Percentiles rank a stretch among this genome's conserved stretches.
Evolutionary conservation across 2,888 invertebrate genomes (phyloP).

Genomic region (Cheilosia urbana): DNA sequence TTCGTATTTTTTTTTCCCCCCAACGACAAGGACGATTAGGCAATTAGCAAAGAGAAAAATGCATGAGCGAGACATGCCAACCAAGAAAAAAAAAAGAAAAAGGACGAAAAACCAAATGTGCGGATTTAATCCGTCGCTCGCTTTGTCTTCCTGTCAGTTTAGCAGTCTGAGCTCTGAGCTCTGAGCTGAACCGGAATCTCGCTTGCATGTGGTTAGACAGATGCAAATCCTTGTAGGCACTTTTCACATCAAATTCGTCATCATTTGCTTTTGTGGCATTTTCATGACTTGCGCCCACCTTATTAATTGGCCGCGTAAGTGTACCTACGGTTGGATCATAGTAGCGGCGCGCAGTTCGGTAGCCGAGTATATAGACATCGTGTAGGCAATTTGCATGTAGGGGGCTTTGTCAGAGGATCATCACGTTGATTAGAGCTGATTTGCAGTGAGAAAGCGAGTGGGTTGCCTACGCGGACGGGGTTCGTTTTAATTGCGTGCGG

Average conservation of each 20-base stretch:
- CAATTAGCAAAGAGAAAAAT: constrained; percentile 62
- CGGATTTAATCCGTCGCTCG: constrained; percentile 72
- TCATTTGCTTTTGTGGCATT: constrained; percentile 75
- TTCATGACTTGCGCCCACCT: constrained; percentile 75
- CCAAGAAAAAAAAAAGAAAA: constrained; percentile 15
- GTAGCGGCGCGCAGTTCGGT: constrained; percentile 35
- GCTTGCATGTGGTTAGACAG: constrained; percentile 27
- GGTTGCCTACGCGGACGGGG: constrained; percentile 7
- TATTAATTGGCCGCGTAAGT: constrained; percentile 70
- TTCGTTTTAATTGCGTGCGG: constrained; percentile 39
- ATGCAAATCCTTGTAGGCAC: constrained; percentile 72
- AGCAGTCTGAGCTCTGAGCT: constrained; percentile 64
- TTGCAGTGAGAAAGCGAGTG: constrained; percentile 33
- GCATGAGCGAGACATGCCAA: constrained; percentile 13
- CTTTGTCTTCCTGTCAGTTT: constrained; percentile 72
- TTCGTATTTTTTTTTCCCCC: constrained; percentile 7
- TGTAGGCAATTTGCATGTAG: constrained; percentile 73
- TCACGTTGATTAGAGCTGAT: constrained; percentile 74
- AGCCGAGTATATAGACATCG: constrained; percentile 39
- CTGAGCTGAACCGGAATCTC: constrained; percentile 44
- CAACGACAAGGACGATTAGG: constrained; percentile 69
- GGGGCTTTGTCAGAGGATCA: constrained; percentile 73
- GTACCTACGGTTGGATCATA: constrained; percentile 30
- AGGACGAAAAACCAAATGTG: constrained; percentile 57
- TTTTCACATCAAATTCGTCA: constrained; percentile 74